phyloP scores from a whole-genome alignment of 2,797 vertebrate genomes.

The Parauchenoglanis ngamensis region DNA sequence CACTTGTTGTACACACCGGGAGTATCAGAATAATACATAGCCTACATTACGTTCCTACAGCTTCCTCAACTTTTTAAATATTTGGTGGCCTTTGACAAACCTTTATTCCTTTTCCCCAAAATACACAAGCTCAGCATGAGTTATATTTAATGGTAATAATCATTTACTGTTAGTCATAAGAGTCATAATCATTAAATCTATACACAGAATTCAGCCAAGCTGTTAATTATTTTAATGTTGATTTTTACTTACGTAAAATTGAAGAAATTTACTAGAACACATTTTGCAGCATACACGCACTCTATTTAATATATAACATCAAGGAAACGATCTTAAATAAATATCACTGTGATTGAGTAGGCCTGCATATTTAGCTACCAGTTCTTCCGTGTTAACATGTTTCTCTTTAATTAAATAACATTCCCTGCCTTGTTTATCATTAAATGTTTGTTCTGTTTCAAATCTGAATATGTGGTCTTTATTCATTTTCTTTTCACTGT shows the following conservation, averaged over 20 bases:
- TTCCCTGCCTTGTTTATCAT: constrained; percentile 36
- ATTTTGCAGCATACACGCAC: constrained; percentile 1
- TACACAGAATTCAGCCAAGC: background rate
- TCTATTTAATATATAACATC: constrained; percentile 3
- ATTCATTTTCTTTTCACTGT: background rate
- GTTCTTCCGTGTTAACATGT: constrained; percentile 30
- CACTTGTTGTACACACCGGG: constrained; percentile 15
- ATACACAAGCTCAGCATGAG: background rate
- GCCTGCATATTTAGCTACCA: constrained; percentile 36
- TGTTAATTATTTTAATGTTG: background rate
- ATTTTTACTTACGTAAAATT: background rate
- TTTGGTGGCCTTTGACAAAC: constrained; percentile 50
- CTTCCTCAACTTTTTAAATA: constrained; percentile 8
- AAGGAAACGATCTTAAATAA: constrained; percentile 39
- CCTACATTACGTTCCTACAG: constrained; percentile 23
- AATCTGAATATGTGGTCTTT: background rate
- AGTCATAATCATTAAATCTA: background rate
- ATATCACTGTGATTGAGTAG: constrained; percentile 56
- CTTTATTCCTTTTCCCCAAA: background rate
- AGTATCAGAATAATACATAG: constrained; percentile 15
- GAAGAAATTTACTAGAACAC: background rate
- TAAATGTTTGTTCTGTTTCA: constrained; percentile 40
- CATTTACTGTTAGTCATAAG: background rate
- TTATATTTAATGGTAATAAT: background rate
- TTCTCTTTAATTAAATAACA: constrained; percentile 34